phyloP scores from a whole-genome alignment of 2,888 invertebrate genomes.

The Altica lythri region DNA sequence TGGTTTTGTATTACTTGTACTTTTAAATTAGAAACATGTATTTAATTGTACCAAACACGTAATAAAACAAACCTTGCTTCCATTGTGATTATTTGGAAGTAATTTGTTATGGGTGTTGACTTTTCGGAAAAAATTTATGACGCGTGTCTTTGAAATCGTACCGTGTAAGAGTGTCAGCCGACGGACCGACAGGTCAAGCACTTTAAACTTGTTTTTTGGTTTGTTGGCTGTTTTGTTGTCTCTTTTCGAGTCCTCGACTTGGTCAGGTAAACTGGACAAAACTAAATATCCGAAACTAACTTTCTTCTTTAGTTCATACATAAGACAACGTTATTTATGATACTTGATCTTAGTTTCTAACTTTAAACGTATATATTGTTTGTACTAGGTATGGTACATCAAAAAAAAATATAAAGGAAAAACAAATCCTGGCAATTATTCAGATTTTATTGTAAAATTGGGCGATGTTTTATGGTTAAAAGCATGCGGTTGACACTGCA shows the following conservation, averaged over 20 bases:
- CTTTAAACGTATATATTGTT: no score
- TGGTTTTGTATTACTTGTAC: no score
- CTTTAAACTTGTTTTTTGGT: slow-evolving; percentile 47
- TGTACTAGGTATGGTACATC: no score
- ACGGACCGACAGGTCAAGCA: slow-evolving; percentile 43
- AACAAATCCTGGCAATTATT: slow-evolving; percentile 37
- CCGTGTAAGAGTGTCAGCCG: slow-evolving; percentile 35
- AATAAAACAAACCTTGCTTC: slow-evolving; percentile 17
- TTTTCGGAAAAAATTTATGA: slow-evolving; percentile 45
- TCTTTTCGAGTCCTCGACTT: not conserved
- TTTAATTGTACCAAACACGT: no score
- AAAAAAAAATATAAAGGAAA: slow-evolving; percentile 20
- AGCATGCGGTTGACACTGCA: slow-evolving; percentile 52
- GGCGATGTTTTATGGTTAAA: slow-evolving; percentile 51
- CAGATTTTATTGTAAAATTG: slow-evolving; percentile 44
- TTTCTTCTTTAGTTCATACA: no score
- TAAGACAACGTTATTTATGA: no score
- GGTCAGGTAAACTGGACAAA: slow-evolving; percentile 14
- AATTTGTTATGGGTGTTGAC: slow-evolving; percentile 47
- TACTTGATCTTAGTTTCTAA: no score
- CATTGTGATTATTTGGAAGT: slow-evolving; percentile 33
- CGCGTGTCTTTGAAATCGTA: slow-evolving; percentile 45
- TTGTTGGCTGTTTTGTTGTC: not conserved
- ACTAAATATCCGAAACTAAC: slow-evolving; percentile 4
- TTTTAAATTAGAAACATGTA: no score